phyloP scores from a whole-genome alignment of 2,113 vertebrate genomes.

The Leptodactylus fuscus region DNA sequence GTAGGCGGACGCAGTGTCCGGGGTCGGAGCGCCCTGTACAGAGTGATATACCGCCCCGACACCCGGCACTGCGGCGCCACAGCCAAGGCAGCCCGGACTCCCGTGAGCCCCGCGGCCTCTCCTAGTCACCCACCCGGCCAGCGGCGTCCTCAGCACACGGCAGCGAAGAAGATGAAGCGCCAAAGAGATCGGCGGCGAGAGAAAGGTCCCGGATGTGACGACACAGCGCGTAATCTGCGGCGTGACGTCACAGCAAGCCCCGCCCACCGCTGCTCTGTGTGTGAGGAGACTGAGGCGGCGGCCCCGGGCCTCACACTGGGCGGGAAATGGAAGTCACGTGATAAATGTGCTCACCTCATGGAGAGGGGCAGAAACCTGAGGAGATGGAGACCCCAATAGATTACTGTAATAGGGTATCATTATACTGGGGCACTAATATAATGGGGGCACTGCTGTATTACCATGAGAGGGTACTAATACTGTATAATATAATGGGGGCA shows the following conservation, averaged over 20 bases:
- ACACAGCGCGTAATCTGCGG: not conserved
- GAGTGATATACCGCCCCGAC: conserved; percentile 6
- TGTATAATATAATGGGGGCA: too few relatives aligned
- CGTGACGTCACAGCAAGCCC: not conserved
- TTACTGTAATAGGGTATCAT: too few relatives aligned
- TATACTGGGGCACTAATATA: too few relatives aligned
- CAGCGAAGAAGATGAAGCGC: not conserved
- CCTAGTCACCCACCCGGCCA: not conserved
- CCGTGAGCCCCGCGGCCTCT: not conserved
- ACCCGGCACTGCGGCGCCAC: not conserved
- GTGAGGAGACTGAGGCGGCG: conserved; percentile 21
- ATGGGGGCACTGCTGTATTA: too few relatives aligned
- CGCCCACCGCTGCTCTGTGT: not conserved
- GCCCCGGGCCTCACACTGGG: not conserved
- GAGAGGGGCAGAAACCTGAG: not conserved
- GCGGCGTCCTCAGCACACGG: not conserved
- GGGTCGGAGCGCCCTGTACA: conserved; percentile 9
- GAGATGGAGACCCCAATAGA: too few relatives aligned
- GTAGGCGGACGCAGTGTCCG: not conserved
- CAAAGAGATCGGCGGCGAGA: conserved; percentile 18
- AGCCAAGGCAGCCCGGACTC: not conserved
- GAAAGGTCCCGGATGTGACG: conserved; percentile 24
- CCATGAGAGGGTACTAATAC: too few relatives aligned
- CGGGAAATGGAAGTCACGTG: too few relatives aligned
- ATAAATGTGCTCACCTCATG: too few relatives aligned